These are phyloP conservation scores for Dendrocincla fuliginosa DNA, from an alignment of 2,797 vertebrate species.

Conservation along the genomic window DNA sequence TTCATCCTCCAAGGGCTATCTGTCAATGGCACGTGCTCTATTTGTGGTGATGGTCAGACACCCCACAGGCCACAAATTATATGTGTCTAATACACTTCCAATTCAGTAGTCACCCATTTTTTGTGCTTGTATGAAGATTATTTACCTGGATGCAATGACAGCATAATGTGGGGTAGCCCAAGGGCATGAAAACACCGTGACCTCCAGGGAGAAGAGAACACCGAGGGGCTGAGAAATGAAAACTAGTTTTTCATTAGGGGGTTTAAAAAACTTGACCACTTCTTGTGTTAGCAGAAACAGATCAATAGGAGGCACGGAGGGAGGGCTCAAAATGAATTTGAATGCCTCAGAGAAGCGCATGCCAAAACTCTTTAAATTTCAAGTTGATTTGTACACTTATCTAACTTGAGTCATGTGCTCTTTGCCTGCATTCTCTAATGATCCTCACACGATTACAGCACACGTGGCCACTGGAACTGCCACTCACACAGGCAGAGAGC, in stretches of 20 bases:
- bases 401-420: constrained; percentile 54
- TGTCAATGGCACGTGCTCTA: not conserved
- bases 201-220: not conserved
- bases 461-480: constrained; percentile 54
- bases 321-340: constrained; percentile 26
- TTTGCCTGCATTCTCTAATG: constrained; percentile 63
- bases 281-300: not conserved
- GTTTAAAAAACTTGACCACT: not conserved
- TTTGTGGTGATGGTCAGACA: not conserved
- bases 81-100: accelerated
- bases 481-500: constrained; percentile 66
- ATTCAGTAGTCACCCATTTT: not conserved
- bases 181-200: not conserved
- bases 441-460: constrained; percentile 27
- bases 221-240: not conserved
- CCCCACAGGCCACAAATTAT: accelerated
- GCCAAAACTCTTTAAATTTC: constrained; percentile 52
- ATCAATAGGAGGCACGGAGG: constrained; percentile 24
- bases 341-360: not conserved
- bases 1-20: no score
- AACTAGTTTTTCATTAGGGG: not conserved
- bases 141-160: not conserved
- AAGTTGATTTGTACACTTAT: constrained; percentile 56
- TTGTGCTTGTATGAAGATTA: accelerated
- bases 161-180: accelerated